Evolutionary conservation across 2,113 vertebrate species (phyloP), one percentile per base, ranked within the genome.

Genomic region (Tenebrosternarchus preto): DNA sequence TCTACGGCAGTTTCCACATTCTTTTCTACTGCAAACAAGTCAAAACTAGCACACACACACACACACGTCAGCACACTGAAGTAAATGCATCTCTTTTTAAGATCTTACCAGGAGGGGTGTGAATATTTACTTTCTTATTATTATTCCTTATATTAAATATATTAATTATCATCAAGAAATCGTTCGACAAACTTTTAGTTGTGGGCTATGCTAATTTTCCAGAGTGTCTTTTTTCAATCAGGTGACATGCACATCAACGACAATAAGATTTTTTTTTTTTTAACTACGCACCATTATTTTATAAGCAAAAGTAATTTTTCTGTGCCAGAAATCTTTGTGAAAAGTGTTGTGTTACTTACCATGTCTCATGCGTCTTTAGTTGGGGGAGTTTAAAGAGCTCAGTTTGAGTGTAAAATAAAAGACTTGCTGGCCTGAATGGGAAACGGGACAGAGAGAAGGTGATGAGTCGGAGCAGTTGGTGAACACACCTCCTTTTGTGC

Each of bases 11-110:
- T 17, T 31, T 84, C 60, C 57, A 61, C 80, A 85, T 82, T 84
- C 83, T 80, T 76, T 76, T 72, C 59, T 60, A 75, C 31, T 71
- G 61, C 61, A 77, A 84, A 79, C 83, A 82, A 67, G 80, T 82
- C 15, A 19, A 63, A 73, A 82, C 83, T 60, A 33, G 83, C 33
- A 29, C n/a, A 27, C 60, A 76, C 70, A 82, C 33, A 29, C n/a
- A 27, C 60, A 76, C 70, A 82, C 71, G 56, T 82, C 20, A 39
- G 70, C 36, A 39, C 20, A 8, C 19, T 31, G n/a, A 74, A 16
- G 46, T 46, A 56, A 55, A 66, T 27, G 27, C n/a, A 46, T 19
- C 24, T 75, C 5, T 22, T 25, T 60, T 60, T 4, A 69, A 33
- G 17, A 12, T 57, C 22, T 9, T n/a, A 15, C 27, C 15, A n/a